phyloP scores from a whole-genome alignment of 2,888 invertebrate genomes.

The Drosophila barbarae region DNA sequence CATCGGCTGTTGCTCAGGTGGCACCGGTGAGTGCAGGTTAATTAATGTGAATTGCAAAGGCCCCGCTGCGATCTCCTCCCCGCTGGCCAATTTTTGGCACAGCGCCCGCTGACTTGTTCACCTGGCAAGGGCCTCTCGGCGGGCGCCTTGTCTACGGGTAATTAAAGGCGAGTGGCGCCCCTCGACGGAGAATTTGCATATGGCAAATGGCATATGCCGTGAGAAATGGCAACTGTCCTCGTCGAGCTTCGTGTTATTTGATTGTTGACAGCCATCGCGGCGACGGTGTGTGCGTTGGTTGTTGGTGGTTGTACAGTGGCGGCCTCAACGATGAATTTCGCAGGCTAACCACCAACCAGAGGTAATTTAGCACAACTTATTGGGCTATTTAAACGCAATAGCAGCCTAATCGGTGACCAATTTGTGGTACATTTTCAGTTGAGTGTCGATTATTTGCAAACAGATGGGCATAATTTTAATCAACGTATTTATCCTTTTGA shows the following conservation, averaged over 20 bases:
- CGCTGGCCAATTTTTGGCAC: slow-evolving; percentile 55
- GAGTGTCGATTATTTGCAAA: background rate
- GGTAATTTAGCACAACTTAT: slow-evolving; percentile 49
- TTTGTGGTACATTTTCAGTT: background rate
- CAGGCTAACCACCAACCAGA: slow-evolving; percentile 24
- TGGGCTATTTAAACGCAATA: slow-evolving; percentile 8
- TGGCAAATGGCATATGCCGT: slow-evolving; percentile 54
- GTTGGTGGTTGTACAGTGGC: slow-evolving; percentile 32
- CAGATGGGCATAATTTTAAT: background rate
- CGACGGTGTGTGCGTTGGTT: slow-evolving; percentile 6
- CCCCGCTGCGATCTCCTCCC: slow-evolving; percentile 1
- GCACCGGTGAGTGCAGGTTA: slow-evolving; percentile 35
- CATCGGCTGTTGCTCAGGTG: too few relatives aligned
- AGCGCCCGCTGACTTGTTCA: slow-evolving; percentile 63
- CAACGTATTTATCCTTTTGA: background rate
- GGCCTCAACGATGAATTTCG: slow-evolving; percentile 27
- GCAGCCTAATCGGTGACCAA: slow-evolving; percentile 6
- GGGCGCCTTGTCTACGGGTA: slow-evolving; percentile 65
- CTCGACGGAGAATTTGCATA: slow-evolving; percentile 59
- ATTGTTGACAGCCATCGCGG: slow-evolving; percentile 54
- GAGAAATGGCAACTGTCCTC: slow-evolving; percentile 63
- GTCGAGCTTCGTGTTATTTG: slow-evolving; percentile 60
- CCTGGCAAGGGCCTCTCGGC: slow-evolving; percentile 28
- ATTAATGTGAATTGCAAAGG: slow-evolving; percentile 54
- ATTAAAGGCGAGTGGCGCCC: slow-evolving; percentile 53